Conservation (phyloP, 2,797 vertebrate genomes). For the Myotis findleyi region DNA sequence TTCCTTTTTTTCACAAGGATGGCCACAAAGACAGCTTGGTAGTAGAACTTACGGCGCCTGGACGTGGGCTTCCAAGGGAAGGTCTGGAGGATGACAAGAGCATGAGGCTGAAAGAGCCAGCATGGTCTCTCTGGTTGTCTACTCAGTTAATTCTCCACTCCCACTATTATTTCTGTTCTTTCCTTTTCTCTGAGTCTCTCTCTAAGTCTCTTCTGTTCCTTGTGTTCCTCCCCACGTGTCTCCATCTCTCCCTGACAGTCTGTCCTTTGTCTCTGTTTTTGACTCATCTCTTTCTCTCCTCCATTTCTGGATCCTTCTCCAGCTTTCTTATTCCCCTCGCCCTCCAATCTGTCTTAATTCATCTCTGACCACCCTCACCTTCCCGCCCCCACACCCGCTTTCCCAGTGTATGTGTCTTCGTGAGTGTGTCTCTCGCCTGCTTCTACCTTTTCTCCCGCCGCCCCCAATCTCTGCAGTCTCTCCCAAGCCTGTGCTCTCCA, state of each 20-base stretch:
- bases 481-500: neutral
- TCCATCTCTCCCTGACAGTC: neutral
- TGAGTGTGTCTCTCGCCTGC: neutral
- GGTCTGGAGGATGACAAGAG: conserved; percentile 20
- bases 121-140: neutral
- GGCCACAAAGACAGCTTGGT: conserved; percentile 16
- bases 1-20: conserved; percentile 81
- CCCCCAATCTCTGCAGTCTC: neutral
- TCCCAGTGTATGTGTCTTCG: neutral
- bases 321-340: neutral
- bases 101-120: neutral
- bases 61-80: neutral
- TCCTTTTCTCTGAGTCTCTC: neutral
- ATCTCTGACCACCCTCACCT: neutral
- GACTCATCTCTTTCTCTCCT: conserved; percentile 49
- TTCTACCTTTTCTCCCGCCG: neutral
- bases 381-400: neutral
- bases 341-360: neutral
- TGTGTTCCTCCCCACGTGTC: neutral
- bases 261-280: conserved; percentile 32
- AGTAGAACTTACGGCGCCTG: neutral
- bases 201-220: neutral
- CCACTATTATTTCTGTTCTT: neutral
- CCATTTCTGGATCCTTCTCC: conserved; percentile 27
- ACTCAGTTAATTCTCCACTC: neutral